Evolutionary conservation across 2,797 vertebrate species (phyloP), one percentile per base, ranked within the genome.

Genomic region (Macrochelys suwanniensis): DNA sequence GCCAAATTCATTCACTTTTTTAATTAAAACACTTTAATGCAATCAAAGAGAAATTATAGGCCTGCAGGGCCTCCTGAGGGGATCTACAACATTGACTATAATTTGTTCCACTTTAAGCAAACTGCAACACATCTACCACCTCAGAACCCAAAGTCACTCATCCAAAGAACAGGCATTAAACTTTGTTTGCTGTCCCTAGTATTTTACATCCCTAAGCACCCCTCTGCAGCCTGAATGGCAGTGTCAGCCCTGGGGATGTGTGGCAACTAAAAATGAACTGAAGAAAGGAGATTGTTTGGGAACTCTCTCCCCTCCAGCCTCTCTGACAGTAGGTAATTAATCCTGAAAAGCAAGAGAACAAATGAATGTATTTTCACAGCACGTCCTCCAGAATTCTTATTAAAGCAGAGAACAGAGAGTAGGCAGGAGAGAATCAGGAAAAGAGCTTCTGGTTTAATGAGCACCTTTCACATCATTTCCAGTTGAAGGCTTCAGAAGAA

Each of bases 181-280:
- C 3, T 82, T 92, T 53, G 2, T 89, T 84, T 91, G 6, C 77
- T 86, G 50, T n/a, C 37, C n/a, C 33, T 15, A 37, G 13, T 79
- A 37, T 82, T 92, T 87, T 82, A 82, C 80, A 88, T 89, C 82
- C 89, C 23, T 84, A 92, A 95, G 31, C 42, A 61, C 82, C 57
- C 57, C 88, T 49, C 33, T 91, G 17, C 59, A 42, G 37, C 37
- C 77, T 79, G 79, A 83, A 91, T 82, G 61, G 49, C 61, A 91
- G 92, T 95, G 86, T 37, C 86, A 71, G 89, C 5, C 12, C 49
- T 56, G 59, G 13, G 45, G 77, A 59, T 92, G 74, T 84, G 86
- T 65, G 28, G 68, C 6, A 12, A 9, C 59, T 83, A 45, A 85
- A 94, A 93, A 88, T 47, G 5, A 91, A 82, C 31, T 42, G 57